Conservation (phyloP, 2,797 vertebrate genomes). For the Rhyacichthys aspro region DNA sequence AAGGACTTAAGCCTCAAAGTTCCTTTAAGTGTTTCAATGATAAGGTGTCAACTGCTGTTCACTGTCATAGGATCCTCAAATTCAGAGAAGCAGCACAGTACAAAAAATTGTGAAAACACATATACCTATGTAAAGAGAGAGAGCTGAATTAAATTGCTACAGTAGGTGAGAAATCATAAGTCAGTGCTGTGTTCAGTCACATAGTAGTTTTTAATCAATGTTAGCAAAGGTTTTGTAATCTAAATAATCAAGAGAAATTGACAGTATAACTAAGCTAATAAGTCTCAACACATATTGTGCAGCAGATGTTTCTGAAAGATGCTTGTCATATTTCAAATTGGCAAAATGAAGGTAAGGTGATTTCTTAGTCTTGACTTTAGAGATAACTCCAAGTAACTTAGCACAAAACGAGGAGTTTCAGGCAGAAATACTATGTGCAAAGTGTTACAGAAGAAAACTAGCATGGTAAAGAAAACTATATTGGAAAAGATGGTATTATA, state of each 20-base stretch:
- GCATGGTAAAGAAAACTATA: no score
- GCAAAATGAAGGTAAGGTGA: constrained; percentile 49
- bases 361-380: no score
- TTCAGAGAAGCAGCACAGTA: neutral
- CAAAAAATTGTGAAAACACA: neutral
- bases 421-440: constrained; percentile 38
- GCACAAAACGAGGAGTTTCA: constrained; percentile 56
- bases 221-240: neutral
- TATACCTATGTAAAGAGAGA: neutral
- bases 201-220: neutral
- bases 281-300: no score
- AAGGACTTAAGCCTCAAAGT: no score
- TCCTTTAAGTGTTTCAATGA: no score
- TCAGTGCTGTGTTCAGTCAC: neutral
- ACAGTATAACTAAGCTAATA: no score
- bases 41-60: neutral
- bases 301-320: no score
- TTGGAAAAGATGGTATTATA: constrained; percentile 15
- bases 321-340: no score
- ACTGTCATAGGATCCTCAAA: neutral
- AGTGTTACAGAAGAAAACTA: no score
- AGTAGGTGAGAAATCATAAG: neutral
- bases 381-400: constrained; percentile 57
- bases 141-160: neutral
- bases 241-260: no score